These are phyloP conservation scores for Leptobrachium ailaonicum DNA, from an alignment of 2,113 vertebrate species.

Conservation along the genomic window DNA sequence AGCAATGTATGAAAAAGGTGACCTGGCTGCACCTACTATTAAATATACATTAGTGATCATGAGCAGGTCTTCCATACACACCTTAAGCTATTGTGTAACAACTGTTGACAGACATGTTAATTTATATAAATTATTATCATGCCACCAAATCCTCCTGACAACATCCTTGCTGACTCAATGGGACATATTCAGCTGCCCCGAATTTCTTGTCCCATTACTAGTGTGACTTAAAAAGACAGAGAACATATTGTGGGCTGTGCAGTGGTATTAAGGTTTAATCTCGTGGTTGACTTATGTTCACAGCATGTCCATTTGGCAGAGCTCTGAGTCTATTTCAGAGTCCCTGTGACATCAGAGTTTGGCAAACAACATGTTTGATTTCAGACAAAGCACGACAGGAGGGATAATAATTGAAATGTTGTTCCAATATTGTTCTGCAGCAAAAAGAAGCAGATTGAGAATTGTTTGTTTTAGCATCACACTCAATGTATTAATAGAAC, in stretches of 20 bases:
- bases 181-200: not conserved
- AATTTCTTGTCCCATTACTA: not conserved
- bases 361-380: not conserved
- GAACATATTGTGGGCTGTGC: conserved; percentile 1
- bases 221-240: not conserved
- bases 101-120: too few species aligned
- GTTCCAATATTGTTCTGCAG: conserved; percentile 1
- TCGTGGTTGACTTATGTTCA: not conserved
- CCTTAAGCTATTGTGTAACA: too few species aligned
- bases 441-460: not conserved
- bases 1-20: too few species aligned
- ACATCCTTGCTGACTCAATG: too few species aligned
- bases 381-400: not conserved
- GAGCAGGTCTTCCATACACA: too few species aligned
- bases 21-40: too few species aligned
- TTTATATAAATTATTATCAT: too few species aligned
- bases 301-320: not conserved
- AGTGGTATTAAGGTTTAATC: conserved; percentile 1
- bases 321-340: not conserved
- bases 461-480: not conserved
- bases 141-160: too few species aligned
- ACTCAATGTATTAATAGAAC: not conserved
- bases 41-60: too few species aligned
- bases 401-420: conserved; percentile 1
- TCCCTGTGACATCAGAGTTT: not conserved